A percentile compares a stretch with the other conserved stretches of the same genome.
These are phyloP conservation scores for Odontomyia ornata DNA, from an alignment of 2,888 invertebrate genomes.

Conservation along the genomic window DNA sequence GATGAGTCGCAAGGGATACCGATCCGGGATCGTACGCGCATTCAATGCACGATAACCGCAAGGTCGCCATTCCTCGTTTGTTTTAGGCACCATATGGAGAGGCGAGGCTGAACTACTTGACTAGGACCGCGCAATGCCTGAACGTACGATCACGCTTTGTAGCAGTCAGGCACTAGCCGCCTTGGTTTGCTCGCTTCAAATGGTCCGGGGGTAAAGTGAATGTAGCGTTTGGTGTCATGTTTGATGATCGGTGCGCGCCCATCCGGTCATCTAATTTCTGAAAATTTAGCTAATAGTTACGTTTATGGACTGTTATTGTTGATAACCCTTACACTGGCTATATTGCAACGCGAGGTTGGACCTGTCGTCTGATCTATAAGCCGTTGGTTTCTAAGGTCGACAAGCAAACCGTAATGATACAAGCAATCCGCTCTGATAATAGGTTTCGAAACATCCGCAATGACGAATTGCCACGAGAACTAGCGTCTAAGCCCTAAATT, in stretches of 20 bases:
- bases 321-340: background rate
- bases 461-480: slow-evolving; percentile 54
- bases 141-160: background rate
- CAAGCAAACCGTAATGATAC: background rate
- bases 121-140: slow-evolving; percentile 61
- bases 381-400: background rate
- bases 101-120: slow-evolving; percentile 61
- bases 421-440: slow-evolving; percentile 56
- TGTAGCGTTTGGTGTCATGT: slow-evolving; percentile 12
- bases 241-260: background rate
- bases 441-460: slow-evolving; percentile 54
- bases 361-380: background rate
- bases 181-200: background rate
- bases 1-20: slow-evolving; percentile 57
- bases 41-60: slow-evolving; percentile 57
- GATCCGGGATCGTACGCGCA: slow-evolving; percentile 55
- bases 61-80: slow-evolving; percentile 54
- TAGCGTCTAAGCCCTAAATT: slow-evolving; percentile 54
- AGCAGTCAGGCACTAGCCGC: background rate
- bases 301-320: background rate
- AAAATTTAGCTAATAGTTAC: background rate
- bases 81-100: slow-evolving; percentile 56
- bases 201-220: background rate
- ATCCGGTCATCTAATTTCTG: background rate
- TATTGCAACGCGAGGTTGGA: background rate